Conservation (phyloP, 2,113 vertebrate species). For the Bos indicus region DNA sequence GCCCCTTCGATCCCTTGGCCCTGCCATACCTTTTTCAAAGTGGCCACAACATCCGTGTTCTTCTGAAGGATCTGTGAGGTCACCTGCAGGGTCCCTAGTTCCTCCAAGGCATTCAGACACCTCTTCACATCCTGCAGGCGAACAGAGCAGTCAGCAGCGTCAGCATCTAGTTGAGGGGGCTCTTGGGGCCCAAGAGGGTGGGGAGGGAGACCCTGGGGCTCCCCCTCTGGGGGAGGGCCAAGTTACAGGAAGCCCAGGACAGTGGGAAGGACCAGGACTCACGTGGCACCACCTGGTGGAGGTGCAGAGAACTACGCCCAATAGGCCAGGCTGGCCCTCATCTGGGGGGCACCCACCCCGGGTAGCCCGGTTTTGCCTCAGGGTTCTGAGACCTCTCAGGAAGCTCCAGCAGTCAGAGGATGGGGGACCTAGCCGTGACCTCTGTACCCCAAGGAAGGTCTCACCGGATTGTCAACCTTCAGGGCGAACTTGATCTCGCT, state of each 20-base stretch:
- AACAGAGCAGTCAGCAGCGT: background rate
- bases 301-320: background rate
- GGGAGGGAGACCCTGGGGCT: background rate
- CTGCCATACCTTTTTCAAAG: conserved; percentile 90
- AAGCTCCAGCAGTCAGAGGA: background rate
- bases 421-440: background rate
- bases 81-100: conserved; percentile 92
- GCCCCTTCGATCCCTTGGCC: background rate
- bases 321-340: too few relatives aligned
- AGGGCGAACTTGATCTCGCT: conserved; percentile 97
- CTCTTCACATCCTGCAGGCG: conserved; percentile 89
- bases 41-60: conserved; percentile 96
- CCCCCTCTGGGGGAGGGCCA: background rate
- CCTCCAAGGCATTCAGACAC: conserved; percentile 91
- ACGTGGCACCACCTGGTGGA: background rate
- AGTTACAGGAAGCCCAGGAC: background rate
- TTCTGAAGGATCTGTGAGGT: conserved; percentile 97
- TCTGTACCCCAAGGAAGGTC: background rate
- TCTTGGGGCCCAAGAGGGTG: background rate
- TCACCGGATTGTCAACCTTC: conserved; percentile 97
- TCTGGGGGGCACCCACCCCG: rapidly evolving
- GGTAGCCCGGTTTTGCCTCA: background rate
- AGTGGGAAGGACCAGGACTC: background rate
- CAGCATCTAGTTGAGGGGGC: too few relatives aligned
- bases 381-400: background rate